Evolutionary conservation across 2,113 vertebrate genomes (phyloP).

Genomic region (Cyprichromis sp.): DNA sequence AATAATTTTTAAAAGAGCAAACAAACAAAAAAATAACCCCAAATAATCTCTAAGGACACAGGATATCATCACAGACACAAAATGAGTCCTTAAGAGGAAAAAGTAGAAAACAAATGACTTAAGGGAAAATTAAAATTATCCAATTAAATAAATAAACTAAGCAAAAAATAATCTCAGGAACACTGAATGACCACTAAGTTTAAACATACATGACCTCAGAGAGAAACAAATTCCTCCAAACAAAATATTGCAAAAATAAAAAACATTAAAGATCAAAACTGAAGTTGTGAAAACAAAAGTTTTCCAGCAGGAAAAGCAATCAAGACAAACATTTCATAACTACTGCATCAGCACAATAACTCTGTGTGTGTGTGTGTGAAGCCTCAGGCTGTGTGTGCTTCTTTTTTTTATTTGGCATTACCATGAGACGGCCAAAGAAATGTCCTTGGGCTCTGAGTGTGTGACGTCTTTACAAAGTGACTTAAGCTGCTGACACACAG

Average conservation of each 20-base stretch:
- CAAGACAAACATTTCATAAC: not conserved
- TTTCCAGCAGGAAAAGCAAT: not conserved
- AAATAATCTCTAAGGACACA: not conserved
- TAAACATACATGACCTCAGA: not conserved
- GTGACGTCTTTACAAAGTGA: not conserved
- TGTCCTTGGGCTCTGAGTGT: not conserved
- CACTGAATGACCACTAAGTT: not conserved
- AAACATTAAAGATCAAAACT: not conserved
- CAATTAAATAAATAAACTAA: not conserved
- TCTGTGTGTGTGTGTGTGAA: not conserved
- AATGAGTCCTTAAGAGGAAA: not conserved
- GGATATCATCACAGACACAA: not conserved
- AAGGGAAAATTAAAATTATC: not conserved
- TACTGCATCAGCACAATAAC: not conserved
- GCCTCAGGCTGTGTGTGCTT: not conserved
- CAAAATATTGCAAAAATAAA: not conserved
- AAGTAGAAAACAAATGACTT: not conserved
- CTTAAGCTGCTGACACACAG: not conserved
- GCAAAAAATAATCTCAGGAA: accelerated
- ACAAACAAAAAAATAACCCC: not conserved
- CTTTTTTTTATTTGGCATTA: not conserved
- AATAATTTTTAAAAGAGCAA: not conserved
- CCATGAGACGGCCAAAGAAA: not conserved
- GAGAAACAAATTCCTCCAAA: not conserved
- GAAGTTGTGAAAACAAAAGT: not conserved